Conservation (phyloP, 2,797 vertebrate genomes). For the Syndactyla subalaris region DNA sequence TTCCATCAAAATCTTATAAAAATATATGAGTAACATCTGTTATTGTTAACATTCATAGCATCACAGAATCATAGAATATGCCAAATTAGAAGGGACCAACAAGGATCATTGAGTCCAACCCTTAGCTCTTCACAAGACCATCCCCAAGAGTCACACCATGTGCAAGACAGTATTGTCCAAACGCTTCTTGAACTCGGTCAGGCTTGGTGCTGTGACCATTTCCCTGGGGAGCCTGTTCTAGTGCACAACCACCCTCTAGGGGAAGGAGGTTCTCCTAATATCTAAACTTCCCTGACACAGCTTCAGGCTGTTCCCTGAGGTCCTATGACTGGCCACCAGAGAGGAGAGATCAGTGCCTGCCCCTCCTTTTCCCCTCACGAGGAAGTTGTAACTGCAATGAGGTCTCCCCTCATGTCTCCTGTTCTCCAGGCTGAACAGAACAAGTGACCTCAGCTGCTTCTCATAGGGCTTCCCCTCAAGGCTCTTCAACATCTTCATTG, state of each 20-base stretch:
- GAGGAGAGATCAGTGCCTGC: too few species aligned
- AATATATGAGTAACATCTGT: neutral
- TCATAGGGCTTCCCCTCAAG: neutral
- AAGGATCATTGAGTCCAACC: neutral
- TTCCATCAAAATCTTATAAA: neutral
- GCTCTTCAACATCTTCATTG: neutral
- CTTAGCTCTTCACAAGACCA: neutral
- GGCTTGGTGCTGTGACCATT: neutral
- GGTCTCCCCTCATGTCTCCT: neutral
- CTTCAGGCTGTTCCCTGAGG: neutral
- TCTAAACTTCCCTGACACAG: neutral
- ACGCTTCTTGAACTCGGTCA: neutral
- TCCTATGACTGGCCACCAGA: neutral
- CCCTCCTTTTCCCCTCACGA: neutral
- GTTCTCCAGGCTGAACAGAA: neutral
- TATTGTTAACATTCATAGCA: neutral
- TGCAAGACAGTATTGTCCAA: neutral
- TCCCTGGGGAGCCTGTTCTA: neutral
- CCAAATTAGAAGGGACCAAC: neutral
- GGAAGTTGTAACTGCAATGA: neutral
- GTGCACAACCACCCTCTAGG: too few species aligned
- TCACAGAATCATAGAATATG: neutral
- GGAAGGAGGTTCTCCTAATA: too few species aligned
- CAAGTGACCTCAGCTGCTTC: neutral
- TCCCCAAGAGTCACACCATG: neutral